Evolutionary conservation across 2,797 vertebrate genomes (phyloP), one percentile per base, ranked within the genome.

Genomic region (Neosilurus hyrtlii): DNA sequence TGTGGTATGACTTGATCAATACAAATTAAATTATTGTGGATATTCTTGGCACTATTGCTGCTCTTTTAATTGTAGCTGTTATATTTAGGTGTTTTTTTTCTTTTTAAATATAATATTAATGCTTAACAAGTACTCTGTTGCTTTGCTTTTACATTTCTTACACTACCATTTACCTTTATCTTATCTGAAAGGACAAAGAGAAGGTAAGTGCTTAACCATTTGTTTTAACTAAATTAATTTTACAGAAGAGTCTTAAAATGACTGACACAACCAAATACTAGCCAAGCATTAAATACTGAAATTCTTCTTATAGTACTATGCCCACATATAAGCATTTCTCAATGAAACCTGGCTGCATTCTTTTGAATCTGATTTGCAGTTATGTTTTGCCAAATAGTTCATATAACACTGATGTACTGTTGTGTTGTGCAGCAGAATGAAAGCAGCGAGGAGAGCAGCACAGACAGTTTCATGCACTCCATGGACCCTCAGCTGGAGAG

Each of bases 401-500:
- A 22, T 35, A 56, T 57, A 16, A 30, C 35, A 24, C 57, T 72
- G 26, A 66, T 54, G 26, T 15, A 57, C 11, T 24, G 20, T 20
- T 82, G 20, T 74, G 0, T 70, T 82, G 57, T 71, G 61, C 83
- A 95, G 90, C 91, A 97, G 90, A 95, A 92, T 37, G 97, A 98
- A 52, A 86, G 92, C 91, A 0, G 91, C 5, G 93, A 97, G 87
- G 97, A 98, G 87, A 93, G 95, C 0, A 94, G 94, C 35, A 94
- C 95, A 0, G 97, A 99, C 66, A 95, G 90, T 68, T 96, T 98
- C 86, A 97, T 97, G 94, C 96, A 98, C 90, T 95, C 96, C 86
- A 93, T 95, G 90, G 97, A 99, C 86, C 96, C 96, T 20, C 96
- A 96, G 65, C 82, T 98, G 89, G 96, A 98, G 90, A 94, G 96